Conservation (phyloP, 1,140 invertebrate genomes). For the Drosophila baimaii region DNA sequence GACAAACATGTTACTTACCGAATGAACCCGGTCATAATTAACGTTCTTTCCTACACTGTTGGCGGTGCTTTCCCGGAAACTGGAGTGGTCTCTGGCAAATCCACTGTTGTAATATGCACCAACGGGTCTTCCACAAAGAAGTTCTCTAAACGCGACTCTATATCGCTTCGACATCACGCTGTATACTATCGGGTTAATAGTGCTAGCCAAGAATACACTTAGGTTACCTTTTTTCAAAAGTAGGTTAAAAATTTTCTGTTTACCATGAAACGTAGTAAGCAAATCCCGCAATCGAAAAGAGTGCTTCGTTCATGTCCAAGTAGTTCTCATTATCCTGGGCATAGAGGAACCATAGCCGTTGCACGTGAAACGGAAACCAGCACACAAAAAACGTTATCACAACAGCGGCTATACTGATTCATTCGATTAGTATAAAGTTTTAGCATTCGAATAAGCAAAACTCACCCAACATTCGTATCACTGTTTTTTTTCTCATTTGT, state of each 20-base stretch:
- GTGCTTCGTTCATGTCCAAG: slow-evolving; percentile 89
- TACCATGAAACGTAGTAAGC: slow-evolving; percentile 93
- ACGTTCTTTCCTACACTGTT: slow-evolving; percentile 49
- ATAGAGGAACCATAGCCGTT: slow-evolving; percentile 92
- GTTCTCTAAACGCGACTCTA: slow-evolving; percentile 91
- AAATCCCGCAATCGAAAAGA: slow-evolving; percentile 92
- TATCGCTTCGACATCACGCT: slow-evolving; percentile 95
- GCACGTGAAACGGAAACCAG: slow-evolving; percentile 98
- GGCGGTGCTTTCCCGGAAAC: slow-evolving; percentile 85
- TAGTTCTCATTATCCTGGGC: slow-evolving; percentile 87
- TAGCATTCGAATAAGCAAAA: neutral
- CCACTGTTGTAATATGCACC: slow-evolving; percentile 84
- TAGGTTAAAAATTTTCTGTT: neutral
- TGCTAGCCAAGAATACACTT: slow-evolving; percentile 83
- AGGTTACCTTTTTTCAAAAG: neutral
- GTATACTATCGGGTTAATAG: slow-evolving; percentile 96
- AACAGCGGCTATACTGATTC: slow-evolving; percentile 92
- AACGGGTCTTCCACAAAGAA: slow-evolving; percentile 86
- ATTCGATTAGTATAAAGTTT: neutral
- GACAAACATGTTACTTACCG: slow-evolving; percentile 48
- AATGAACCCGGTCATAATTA: slow-evolving; percentile 62
- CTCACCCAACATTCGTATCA: slow-evolving; percentile 93
- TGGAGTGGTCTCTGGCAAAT: slow-evolving; percentile 86
- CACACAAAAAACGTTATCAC: slow-evolving; percentile 98
- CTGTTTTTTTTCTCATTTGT: slow-evolving; percentile 89